Evolutionary conservation across 2,888 invertebrate genomes (phyloP), one percentile per base, ranked within the genome.

Genomic region (Cosmorhoe ocellata): DNA sequence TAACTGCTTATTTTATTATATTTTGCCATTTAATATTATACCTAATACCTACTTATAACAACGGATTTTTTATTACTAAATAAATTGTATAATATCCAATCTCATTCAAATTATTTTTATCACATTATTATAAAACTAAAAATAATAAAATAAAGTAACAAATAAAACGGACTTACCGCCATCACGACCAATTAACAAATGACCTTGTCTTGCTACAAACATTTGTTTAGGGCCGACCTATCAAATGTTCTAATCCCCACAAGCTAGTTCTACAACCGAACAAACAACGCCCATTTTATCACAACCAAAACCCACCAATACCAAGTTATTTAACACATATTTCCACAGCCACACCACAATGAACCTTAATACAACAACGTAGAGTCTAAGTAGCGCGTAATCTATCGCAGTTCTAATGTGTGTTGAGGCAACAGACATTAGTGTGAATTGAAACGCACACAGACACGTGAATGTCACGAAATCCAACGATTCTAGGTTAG

Each of bases 401-500:
- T 59, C 48, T 49, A 50, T 36, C 26, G 13, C 43, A 27, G 39
- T 55, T 55, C 55, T 49, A 53, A 33, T 70, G 71, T 63, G 66
- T 75, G 75, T 74, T 71, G 67, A 67, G 61, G 66, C 68, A 74
- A 79, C 73, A 66, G 62, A 69, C 64, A 71, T 67, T 66, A 63
- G 71, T 75, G 76, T 75, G 78, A 42, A 42, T 48, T 76, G 76
- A 68, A 69, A 68, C 80, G 74, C 81, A 76, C 79, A 75, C 65
- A 68, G 60, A 58, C 68, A 50, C 64, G 59, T 70, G 76, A 82
- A 80, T 88, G 88, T 88, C 89, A 88, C 88, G 85, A 89, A 88
- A 88, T 86, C 81, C 71, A 83, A 76, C 73, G 86, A 85, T 88
- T 87, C 82, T 89, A 89, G 89, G 89, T 87, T 89, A 86, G 64